These are phyloP conservation scores for Chiroxiphia lanceolata DNA, from an alignment of 2,797 vertebrate species.

Conservation along the genomic window DNA sequence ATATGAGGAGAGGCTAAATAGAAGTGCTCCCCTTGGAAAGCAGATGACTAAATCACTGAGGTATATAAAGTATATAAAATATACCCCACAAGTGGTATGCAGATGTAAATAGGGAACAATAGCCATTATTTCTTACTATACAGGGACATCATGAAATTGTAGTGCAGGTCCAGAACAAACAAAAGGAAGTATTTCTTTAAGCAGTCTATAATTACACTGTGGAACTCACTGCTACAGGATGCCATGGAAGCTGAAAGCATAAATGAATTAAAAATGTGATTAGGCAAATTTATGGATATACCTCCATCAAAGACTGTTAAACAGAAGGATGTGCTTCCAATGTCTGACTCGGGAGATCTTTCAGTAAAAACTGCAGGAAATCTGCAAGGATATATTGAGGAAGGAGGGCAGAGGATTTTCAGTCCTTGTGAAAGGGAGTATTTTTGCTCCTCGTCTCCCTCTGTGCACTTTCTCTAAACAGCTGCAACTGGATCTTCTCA, in stretches of 20 bases:
- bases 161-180: not conserved
- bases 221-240: not conserved
- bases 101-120: not conserved
- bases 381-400: not conserved
- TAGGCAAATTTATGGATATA: slow-evolving; percentile 2
- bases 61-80: not conserved
- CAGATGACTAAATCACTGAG: not conserved
- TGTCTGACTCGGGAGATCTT: not conserved
- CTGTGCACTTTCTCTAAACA: not conserved
- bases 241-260: not conserved
- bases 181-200: not conserved
- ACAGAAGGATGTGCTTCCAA: not conserved
- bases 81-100: not conserved
- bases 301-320: not conserved
- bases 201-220: not conserved
- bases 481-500: not conserved
- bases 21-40: not conserved
- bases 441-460: not conserved
- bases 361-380: not conserved
- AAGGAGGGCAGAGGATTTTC: not conserved
- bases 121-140: not conserved
- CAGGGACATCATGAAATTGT: not conserved
- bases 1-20: not conserved
- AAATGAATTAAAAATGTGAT: slow-evolving; percentile 24
- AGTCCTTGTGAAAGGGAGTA: not conserved